A percentile compares a stretch with the other conserved stretches of the same genome.
Evolutionary conservation across 2,888 invertebrate species (phyloP).

Genomic region (Eilema depressum): DNA sequence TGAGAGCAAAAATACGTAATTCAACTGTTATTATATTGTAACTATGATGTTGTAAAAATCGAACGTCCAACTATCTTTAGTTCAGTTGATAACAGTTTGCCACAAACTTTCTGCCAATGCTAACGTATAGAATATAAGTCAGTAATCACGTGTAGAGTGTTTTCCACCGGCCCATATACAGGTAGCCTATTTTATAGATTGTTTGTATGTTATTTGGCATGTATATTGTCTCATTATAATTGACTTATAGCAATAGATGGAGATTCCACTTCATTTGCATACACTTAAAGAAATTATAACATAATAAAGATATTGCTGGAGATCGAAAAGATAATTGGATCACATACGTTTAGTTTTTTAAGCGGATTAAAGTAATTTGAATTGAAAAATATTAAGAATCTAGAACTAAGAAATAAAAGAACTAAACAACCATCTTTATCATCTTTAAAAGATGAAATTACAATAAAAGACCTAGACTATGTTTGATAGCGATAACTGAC

Average conservation of each 20-base stretch:
- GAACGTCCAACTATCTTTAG: background rate
- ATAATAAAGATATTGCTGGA: constrained; percentile 3
- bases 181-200: constrained; percentile 37
- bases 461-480: too few relatives aligned
- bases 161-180: constrained; percentile 36
- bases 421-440: background rate
- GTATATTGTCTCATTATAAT: constrained; percentile 43
- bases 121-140: background rate
- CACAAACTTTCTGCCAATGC: constrained; percentile 7
- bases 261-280: constrained; percentile 20
- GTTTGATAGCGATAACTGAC: too few relatives aligned
- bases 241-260: constrained; percentile 33
- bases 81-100: background rate
- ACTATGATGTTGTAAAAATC: background rate
- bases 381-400: background rate
- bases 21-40: too few relatives aligned
- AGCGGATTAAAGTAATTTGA: background rate
- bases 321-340: background rate
- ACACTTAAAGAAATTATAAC: constrained; percentile 7
- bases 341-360: background rate
- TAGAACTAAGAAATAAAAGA: background rate
- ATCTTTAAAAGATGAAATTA: too few relatives aligned
- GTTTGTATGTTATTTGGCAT: constrained; percentile 46
- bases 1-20: too few relatives aligned
- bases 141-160: constrained; percentile 27